Evolutionary conservation across 2,888 invertebrate genomes (phyloP), one percentile per base, ranked within the genome.

Genomic region (Orthosia gracilis): DNA sequence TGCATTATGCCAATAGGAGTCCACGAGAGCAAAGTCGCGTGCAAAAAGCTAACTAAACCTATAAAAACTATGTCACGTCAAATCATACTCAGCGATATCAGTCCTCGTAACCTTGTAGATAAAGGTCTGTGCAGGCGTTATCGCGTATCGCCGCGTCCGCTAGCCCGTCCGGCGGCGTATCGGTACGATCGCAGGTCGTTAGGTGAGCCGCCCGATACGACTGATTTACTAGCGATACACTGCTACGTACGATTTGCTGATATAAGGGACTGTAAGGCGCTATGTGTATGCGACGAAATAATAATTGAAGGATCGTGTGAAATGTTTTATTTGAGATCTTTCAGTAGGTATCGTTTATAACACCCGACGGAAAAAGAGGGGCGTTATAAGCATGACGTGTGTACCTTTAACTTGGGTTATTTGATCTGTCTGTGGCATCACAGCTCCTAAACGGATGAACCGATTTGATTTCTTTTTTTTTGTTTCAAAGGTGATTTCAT

Each of bases 141-240:
- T 75, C 71, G 68, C 50, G 64, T 75, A 82, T 75, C 71, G 68
- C 50, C 18, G 23, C 64, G 40, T 72, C 75, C 64, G 57, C 69
- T 23, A 52, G 73, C 58, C 63, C 52, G 67, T 54, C 57, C 55
- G 61, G 65, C 26, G 45, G n/a, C 54, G 65, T 65, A 76, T 67
- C 83, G 67, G 26, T 52, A 59, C 73, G 76, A 73, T 78, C 69
- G 55, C 52, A 76, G 66, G 63, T 85, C 86, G 78, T 85, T 80
- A 85, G 63, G 31, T 65, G 52, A 66, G 40, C 69, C 59, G 57
- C 45, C 65, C 45, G 80, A 80, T 80, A 80, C 65, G 31, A 47
- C 54, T 76, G 76, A 84, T 84, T 83, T 80, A 78, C 77, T 68
- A 26, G 73, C 55, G 78, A 83, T 83, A 80, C 65, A 72, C 50